phyloP scores from a whole-genome alignment of 2,113 vertebrate species.

The Neogobius melanostomus region DNA sequence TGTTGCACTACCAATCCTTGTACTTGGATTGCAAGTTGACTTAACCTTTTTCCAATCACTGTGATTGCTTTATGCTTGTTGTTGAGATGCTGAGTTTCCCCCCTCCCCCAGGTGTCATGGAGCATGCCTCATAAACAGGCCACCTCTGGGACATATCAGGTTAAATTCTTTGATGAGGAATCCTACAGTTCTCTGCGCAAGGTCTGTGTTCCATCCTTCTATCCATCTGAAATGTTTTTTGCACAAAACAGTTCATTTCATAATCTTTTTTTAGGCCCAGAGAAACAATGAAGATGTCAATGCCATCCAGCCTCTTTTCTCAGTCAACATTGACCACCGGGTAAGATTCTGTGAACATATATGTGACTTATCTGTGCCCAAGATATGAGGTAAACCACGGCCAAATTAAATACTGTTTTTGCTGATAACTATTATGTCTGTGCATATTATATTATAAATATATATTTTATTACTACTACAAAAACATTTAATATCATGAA shows the following conservation, averaged over 20 bases:
- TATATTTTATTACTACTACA: too few relatives aligned
- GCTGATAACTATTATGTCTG: too few relatives aligned
- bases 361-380: too few relatives aligned
- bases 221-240: neutral
- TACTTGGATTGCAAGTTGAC: too few relatives aligned
- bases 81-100: neutral
- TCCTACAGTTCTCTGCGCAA: slow-evolving; percentile 87
- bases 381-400: too few relatives aligned
- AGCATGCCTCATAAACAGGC: slow-evolving; percentile 88
- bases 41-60: too few relatives aligned
- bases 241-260: neutral
- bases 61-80: neutral
- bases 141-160: slow-evolving; percentile 86
- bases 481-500: too few relatives aligned
- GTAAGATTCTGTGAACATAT: slow-evolving; percentile 69
- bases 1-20: too few relatives aligned
- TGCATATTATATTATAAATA: too few relatives aligned
- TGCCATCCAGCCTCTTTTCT: slow-evolving; percentile 85
- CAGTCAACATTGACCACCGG: slow-evolving; percentile 87
- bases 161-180: slow-evolving; percentile 93
- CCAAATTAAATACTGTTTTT: too few relatives aligned
- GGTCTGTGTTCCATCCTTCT: slow-evolving; percentile 53
- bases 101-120: slow-evolving; percentile 84
- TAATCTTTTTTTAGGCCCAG: slow-evolving; percentile 79
- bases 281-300: slow-evolving; percentile 90